phyloP scores from a whole-genome alignment of 35 echinoderm and acorn worm species.

The Apostichopus japonicus region DNA sequence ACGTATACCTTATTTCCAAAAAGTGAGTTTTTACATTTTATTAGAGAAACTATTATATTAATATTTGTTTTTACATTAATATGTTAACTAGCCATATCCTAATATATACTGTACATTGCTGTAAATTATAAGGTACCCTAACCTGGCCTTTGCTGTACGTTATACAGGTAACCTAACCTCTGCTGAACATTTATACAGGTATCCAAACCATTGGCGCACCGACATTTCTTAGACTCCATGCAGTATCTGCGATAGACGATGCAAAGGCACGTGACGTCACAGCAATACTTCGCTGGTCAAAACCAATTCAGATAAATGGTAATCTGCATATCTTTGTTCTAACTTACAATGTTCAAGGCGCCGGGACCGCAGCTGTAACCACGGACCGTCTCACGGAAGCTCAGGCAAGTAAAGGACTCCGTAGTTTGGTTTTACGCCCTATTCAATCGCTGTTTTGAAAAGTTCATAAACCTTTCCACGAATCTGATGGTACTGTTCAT shows the following conservation, averaged over 20 bases:
- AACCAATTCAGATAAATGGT: constrained; percentile 11
- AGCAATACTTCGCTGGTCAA: neutral
- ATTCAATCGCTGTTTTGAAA: too few species aligned
- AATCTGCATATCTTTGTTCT: neutral
- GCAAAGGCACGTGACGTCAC: neutral
- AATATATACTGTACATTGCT: too few species aligned
- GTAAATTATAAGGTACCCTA: too few species aligned
- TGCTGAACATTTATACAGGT: neutral
- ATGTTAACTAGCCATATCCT: too few species aligned
- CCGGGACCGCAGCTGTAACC: neutral
- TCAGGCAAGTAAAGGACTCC: neutral
- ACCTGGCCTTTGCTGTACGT: neutral
- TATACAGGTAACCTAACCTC: neutral
- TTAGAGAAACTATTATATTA: too few species aligned
- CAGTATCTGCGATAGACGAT: neutral
- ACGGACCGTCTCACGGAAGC: neutral
- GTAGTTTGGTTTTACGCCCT: too few species aligned
- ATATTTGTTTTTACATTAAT: too few species aligned
- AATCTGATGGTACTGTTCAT: too few species aligned
- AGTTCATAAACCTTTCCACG: too few species aligned
- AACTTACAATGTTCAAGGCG: constrained; percentile 14
- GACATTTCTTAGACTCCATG: neutral
- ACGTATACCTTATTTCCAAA: too few species aligned
- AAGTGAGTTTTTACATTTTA: too few species aligned
- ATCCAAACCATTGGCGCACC: constrained; percentile 2